These are phyloP conservation scores for Chaetorhynchus papuensis DNA, from an alignment of 2,113 vertebrate genomes.

Conservation along the genomic window DNA sequence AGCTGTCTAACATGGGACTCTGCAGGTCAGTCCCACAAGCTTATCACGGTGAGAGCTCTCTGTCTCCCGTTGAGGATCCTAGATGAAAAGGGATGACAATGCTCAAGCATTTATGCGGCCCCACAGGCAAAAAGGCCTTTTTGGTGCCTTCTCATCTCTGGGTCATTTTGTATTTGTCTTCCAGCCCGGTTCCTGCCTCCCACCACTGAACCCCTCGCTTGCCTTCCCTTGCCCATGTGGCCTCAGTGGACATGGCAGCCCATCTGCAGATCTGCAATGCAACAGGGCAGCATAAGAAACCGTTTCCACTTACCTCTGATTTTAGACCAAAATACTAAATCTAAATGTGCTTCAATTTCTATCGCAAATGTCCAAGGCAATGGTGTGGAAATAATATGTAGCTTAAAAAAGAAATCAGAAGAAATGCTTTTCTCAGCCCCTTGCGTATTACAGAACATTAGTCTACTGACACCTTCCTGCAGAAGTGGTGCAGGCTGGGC, in stretches of 20 bases:
- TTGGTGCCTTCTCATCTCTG: not conserved
- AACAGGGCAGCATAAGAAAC: not conserved
- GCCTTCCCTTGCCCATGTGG: rapidly evolving
- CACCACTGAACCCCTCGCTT: rapidly evolving
- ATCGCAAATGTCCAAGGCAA: not conserved
- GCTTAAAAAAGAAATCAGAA: not conserved
- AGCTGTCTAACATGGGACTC: not conserved
- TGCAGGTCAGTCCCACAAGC: not conserved
- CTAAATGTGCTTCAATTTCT: not conserved
- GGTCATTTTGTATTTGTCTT: not conserved
- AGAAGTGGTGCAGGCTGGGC: not conserved
- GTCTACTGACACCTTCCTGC: not conserved
- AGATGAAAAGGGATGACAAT: not conserved
- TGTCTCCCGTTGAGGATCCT: not conserved
- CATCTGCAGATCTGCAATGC: not conserved
- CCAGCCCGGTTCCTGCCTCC: not conserved
- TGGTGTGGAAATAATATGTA: not conserved
- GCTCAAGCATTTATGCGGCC: not conserved
- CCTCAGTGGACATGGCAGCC: rapidly evolving
- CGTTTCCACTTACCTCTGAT: not conserved
- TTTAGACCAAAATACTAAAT: not conserved
- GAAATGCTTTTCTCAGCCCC: not conserved
- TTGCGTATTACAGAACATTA: not conserved
- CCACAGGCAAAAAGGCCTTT: not conserved
- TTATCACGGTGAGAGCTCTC: rapidly evolving